Conservation (phyloP, 2,888 invertebrate genomes). For the Octonoba sinensis region DNA sequence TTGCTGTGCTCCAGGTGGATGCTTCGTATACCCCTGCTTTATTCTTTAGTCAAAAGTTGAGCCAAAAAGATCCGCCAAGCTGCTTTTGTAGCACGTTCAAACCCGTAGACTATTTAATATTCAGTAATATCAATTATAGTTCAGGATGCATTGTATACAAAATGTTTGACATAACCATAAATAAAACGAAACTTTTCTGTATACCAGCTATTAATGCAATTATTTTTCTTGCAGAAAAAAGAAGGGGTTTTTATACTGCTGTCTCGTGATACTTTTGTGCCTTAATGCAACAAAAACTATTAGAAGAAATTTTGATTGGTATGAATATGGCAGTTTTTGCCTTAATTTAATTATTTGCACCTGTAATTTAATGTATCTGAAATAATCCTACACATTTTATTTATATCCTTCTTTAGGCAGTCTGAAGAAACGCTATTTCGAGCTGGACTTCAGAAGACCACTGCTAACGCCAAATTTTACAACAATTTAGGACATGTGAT, state of each 20-base stretch:
- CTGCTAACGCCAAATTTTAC: conserved; percentile 93
- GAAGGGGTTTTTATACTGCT: conserved; percentile 16
- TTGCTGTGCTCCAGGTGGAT: too few species aligned
- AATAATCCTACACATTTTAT: background rate
- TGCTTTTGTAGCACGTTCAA: too few species aligned
- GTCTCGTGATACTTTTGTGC: conserved; percentile 78
- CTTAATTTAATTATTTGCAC: background rate
- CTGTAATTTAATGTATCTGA: too few species aligned
- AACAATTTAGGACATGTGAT: conserved; percentile 97
- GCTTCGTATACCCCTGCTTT: too few species aligned
- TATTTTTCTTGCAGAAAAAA: conserved; percentile 18
- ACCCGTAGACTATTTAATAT: too few species aligned
- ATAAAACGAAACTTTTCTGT: too few species aligned
- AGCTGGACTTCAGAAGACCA: conserved; percentile 86
- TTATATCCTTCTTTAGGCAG: conserved; percentile 70
- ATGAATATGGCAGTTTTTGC: background rate
- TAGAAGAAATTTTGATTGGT: conserved; percentile 90
- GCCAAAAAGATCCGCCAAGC: too few species aligned
- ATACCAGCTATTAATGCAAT: too few species aligned
- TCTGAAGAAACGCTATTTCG: conserved; percentile 94
- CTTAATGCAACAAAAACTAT: conserved; percentile 89
- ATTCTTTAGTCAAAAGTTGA: too few species aligned
- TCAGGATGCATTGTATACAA: too few species aligned
- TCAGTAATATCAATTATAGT: too few species aligned
- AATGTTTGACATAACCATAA: too few species aligned